Conservation (phyloP, 2,113 vertebrate species). For the Psilopogon haemacephalus region DNA sequence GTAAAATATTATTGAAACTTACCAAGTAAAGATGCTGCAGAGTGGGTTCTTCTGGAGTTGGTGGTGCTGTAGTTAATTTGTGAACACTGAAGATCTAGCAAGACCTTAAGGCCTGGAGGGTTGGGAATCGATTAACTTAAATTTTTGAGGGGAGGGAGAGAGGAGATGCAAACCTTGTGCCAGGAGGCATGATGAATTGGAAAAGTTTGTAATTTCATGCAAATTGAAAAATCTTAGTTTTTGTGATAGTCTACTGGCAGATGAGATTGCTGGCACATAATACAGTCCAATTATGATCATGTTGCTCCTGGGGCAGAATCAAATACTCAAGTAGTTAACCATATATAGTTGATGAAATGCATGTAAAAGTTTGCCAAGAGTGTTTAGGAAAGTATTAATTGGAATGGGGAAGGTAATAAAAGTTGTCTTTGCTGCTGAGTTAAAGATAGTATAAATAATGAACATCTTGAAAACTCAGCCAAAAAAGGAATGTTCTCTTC, state of each 20-base stretch:
- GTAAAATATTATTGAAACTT: not conserved
- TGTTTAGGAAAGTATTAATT: not conserved
- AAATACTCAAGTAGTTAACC: not conserved
- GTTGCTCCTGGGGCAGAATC: not conserved
- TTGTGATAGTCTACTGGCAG: not conserved
- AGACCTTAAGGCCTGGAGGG: not conserved
- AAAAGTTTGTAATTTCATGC: not conserved
- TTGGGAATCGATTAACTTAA: not conserved
- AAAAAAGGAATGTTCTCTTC: not conserved
- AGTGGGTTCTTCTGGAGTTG: not conserved
- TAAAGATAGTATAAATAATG: not conserved
- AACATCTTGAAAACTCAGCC: not conserved
- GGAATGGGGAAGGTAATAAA: not conserved
- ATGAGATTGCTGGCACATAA: not conserved
- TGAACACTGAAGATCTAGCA: not conserved
- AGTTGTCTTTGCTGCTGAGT: not conserved
- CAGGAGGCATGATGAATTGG: not conserved
- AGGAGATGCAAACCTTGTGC: not conserved
- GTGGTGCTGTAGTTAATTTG: not conserved
- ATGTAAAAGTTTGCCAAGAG: not conserved
- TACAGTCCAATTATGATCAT: not conserved
- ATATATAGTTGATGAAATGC: not conserved
- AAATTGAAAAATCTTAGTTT: not conserved
- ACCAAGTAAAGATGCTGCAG: not conserved
- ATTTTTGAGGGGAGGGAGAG: not conserved